Evolutionary conservation across 2,888 invertebrate species (phyloP), one percentile per base, ranked within the genome.

Genomic region (Apamea sordens): DNA sequence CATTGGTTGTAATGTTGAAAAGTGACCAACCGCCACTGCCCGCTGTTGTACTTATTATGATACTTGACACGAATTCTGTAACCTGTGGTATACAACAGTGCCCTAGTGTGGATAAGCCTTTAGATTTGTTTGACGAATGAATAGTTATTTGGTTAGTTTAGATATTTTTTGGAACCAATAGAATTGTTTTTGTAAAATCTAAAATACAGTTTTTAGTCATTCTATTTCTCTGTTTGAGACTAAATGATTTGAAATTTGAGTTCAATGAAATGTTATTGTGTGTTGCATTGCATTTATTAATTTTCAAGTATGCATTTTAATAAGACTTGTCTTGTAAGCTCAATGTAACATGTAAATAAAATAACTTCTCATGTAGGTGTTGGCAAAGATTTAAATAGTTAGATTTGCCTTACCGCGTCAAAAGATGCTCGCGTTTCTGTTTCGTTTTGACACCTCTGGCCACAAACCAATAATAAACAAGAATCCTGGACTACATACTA

Each of bases 291-390:
- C 83, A 86, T 86, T 86, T 84, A 68, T 77, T 82, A 65, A 41
- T 83, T 77, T 73, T 2, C 73, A 77, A 71, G 72, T 53, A 70
- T 63, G 59, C 79, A 82, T 83, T 83, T 32, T 83, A 67, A 50
- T 72, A 83, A 72, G 68, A 83, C 71, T 77, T 36, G 36, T 70
- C 32, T 72, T 68, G 36, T 74, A 77, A 63, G 70, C 73, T 64
- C 84, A 83, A 83, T 44, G n/a, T 71, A 68, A 59, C 11, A 71
- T 84, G 86, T 84, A 83, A 74, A 83, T 86, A 83, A 53, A 64
- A 32, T 63, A n/a, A 47, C 15, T 65, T 74, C 36, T 44, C 63
- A 7, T 71, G 70, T 59, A 18, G 10, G 18, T 4, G 13, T 36
- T 24, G 36, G 24, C 11, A 24, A 64, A 36, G 1, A 36, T 36